These are phyloP conservation scores for Etheostoma cragini DNA, from an alignment of 2,113 vertebrate species.

Conservation along the genomic window DNA sequence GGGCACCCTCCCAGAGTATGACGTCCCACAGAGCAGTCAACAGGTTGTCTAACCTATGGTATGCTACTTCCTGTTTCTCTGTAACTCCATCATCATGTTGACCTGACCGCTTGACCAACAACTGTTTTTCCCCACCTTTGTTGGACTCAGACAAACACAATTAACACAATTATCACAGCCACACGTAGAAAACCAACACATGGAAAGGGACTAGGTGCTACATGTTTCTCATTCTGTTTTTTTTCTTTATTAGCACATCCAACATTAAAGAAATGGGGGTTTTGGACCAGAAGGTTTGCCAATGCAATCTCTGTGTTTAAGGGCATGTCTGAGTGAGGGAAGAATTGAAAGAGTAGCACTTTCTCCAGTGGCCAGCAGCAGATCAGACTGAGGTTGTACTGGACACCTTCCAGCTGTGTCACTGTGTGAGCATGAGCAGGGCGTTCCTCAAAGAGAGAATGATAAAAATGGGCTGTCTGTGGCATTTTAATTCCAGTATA, in stretches of 20 bases:
- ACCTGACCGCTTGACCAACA: slow-evolving; percentile 2
- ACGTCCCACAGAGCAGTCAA: background rate
- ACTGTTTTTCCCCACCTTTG: slow-evolving; percentile 8
- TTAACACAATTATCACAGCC: background rate
- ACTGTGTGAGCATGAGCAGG: slow-evolving; percentile 6
- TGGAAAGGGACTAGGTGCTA: background rate
- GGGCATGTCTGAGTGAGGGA: slow-evolving; percentile 1
- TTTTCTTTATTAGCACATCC: background rate
- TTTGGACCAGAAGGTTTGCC: background rate
- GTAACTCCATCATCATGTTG: slow-evolving; percentile 57
- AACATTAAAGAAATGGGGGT: background rate
- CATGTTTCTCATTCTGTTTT: background rate
- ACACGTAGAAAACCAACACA: background rate
- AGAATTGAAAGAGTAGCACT: slow-evolving; percentile 22
- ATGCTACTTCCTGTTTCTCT: slow-evolving; percentile 50
- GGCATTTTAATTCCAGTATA: background rate
- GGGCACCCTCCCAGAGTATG: background rate
- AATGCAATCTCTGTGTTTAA: background rate
- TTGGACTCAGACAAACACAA: slow-evolving; percentile 16
- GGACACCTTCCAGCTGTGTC: slow-evolving; percentile 29
- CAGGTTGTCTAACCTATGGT: slow-evolving; percentile 28
- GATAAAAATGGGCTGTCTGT: background rate
- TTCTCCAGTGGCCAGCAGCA: background rate
- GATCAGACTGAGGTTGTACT: slow-evolving; percentile 32
- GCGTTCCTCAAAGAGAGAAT: background rate